Percentiles rank a stretch among this genome's conserved stretches.
These are phyloP conservation scores for Serrognathus titanus DNA, from an alignment of 2,888 invertebrate genomes.

Conservation along the genomic window DNA sequence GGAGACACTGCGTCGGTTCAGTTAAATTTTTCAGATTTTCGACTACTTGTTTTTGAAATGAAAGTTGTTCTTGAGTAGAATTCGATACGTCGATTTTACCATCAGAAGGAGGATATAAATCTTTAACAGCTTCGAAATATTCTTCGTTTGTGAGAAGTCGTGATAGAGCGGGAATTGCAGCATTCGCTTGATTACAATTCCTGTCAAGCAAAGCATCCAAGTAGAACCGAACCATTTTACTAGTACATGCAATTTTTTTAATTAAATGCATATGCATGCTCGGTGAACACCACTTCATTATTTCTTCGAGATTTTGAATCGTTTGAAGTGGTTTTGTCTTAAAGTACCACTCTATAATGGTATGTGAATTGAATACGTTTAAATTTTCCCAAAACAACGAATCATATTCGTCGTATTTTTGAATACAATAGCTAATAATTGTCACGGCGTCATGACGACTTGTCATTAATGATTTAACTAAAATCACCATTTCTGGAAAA, in stretches of 20 bases:
- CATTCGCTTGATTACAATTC: not conserved
- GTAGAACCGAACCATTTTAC: not conserved
- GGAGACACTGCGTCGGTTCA: not conserved
- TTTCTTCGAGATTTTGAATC: not conserved
- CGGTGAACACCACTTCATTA: not conserved
- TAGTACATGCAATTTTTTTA: not conserved
- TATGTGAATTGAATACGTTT: not conserved
- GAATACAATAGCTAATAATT: not conserved
- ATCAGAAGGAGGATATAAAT: not conserved
- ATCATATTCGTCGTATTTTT: not conserved
- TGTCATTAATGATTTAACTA: not conserved
- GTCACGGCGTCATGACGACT: not conserved
- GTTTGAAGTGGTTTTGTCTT: not conserved
- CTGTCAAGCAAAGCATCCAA: not conserved
- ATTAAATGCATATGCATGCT: not conserved
- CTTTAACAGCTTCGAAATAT: not conserved
- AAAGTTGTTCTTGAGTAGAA: not conserved
- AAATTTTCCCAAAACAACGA: not conserved
- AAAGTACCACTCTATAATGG: not conserved
- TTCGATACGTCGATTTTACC: not conserved
- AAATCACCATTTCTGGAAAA: not conserved
- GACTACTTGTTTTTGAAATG: slow-evolving; percentile 1
- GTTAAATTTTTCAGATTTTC: slow-evolving; percentile 8
- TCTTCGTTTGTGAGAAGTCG: not conserved
- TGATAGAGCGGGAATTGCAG: not conserved